phyloP scores from a whole-genome alignment of 2,113 vertebrate genomes.

The Paedocypris sp. region DNA sequence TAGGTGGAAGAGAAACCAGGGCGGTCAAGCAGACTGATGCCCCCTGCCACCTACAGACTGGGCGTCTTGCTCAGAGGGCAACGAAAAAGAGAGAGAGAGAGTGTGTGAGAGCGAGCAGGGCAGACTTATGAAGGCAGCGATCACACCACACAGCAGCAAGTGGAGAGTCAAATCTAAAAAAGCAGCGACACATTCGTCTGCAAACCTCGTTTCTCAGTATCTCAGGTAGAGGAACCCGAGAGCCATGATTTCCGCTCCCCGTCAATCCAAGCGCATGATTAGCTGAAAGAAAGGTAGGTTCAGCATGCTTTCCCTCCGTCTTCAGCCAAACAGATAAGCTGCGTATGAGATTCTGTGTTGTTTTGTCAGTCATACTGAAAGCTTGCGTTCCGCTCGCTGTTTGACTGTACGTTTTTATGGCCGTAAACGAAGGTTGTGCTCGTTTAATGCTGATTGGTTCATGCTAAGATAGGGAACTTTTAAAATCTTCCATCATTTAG shows the following conservation, averaged over 20 bases:
- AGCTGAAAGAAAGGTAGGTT: conserved; percentile 63
- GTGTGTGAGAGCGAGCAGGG: conserved; percentile 53
- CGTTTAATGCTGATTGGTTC: conserved; percentile 36
- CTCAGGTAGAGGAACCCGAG: conserved; percentile 37
- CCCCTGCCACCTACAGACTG: conserved; percentile 51
- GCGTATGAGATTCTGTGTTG: conserved; percentile 28
- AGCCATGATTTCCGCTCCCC: conserved; percentile 42
- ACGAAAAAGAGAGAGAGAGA: conserved; percentile 45
- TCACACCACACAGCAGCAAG: conserved; percentile 47
- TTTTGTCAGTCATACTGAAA: conserved; percentile 37
- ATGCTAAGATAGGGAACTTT: conserved; percentile 36
- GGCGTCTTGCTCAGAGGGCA: conserved; percentile 58
- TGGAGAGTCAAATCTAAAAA: conserved; percentile 36
- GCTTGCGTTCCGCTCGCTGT: conserved; percentile 45
- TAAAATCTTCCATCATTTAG: neutral
- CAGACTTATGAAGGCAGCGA: conserved; percentile 54
- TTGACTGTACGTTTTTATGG: conserved; percentile 37
- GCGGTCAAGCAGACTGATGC: conserved; percentile 44
- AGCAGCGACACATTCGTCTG: conserved; percentile 44
- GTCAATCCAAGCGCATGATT: conserved; percentile 46
- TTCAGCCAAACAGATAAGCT: conserved; percentile 30
- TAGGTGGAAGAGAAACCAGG: conserved; percentile 26
- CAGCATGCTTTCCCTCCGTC: conserved; percentile 55
- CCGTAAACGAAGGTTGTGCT: conserved; percentile 21
- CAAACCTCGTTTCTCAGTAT: conserved; percentile 36